These are phyloP conservation scores for Paedocypris micromegethes DNA, from an alignment of 2,797 vertebrate species.

Conservation along the genomic window DNA sequence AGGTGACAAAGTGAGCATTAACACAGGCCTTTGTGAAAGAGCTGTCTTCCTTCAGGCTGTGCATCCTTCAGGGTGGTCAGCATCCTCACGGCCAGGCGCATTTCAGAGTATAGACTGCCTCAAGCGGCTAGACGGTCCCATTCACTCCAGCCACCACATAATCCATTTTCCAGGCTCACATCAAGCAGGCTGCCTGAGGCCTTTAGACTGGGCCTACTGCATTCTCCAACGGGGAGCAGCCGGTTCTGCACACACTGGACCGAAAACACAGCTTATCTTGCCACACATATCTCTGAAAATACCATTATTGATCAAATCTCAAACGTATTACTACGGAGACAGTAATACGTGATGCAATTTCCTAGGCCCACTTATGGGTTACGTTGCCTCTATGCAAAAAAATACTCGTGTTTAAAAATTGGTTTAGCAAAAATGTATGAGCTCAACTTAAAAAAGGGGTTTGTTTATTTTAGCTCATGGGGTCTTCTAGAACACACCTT, in stretches of 20 bases:
- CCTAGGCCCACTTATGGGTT: too few species aligned
- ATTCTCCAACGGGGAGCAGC: conserved; percentile 15
- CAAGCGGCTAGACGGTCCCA: conserved; percentile 53
- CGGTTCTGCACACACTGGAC: conserved; percentile 1
- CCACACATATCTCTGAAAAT: background rate
- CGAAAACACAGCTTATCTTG: conserved; percentile 15
- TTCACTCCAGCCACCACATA: conserved; percentile 70
- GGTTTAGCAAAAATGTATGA: too few species aligned
- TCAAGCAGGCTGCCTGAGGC: conserved; percentile 67
- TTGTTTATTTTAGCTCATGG: too few species aligned
- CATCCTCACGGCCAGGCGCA: conserved; percentile 43
- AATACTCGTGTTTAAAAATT: too few species aligned
- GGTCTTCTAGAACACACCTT: too few species aligned
- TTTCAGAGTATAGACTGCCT: conserved; percentile 41
- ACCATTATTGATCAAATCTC: too few species aligned
- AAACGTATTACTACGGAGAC: too few species aligned
- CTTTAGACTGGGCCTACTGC: conserved; percentile 48
- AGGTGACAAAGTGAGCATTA: conserved; percentile 81
- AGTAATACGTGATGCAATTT: too few species aligned
- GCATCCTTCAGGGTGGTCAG: conserved; percentile 60
- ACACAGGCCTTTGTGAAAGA: conserved; percentile 52
- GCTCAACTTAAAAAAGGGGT: too few species aligned
- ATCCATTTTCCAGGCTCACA: conserved; percentile 72
- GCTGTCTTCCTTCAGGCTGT: conserved; percentile 55
- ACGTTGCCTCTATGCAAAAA: too few species aligned